phyloP scores from a whole-genome alignment of 2,888 invertebrate species.

The Bombylius discolor region DNA sequence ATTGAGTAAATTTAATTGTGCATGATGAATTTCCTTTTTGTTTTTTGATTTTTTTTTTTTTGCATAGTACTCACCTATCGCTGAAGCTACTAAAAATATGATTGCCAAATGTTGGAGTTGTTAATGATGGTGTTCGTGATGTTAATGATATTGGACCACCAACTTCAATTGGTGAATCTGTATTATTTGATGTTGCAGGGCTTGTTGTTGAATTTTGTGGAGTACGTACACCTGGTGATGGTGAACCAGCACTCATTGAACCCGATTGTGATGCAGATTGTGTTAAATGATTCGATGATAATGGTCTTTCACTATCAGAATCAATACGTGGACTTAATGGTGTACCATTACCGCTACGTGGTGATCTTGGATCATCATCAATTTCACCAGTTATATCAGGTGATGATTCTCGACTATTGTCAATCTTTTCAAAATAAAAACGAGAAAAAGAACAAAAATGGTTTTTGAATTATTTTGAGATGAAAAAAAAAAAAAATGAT shows the following conservation, averaged over 20 bases:
- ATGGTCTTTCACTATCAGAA: constrained; percentile 34
- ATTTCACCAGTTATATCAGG: constrained; percentile 38
- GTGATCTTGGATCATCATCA: constrained; percentile 32
- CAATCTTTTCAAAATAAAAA: constrained; percentile 20
- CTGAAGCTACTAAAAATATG: constrained; percentile 51
- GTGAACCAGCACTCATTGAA: constrained; percentile 38
- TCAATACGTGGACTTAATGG: constrained; percentile 31
- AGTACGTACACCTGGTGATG: constrained; percentile 33
- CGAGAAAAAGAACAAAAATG: not conserved
- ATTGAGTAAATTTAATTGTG: too few relatives aligned
- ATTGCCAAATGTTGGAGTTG: constrained; percentile 48
- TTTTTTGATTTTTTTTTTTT: not conserved
- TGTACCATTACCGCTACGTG: constrained; percentile 29
- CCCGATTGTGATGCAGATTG: constrained; percentile 38
- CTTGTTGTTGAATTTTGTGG: constrained; percentile 38
- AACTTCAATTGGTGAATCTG: constrained; percentile 45
- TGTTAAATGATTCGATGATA: constrained; percentile 33
- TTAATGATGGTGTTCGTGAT: constrained; percentile 27
- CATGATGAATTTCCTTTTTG: too few relatives aligned
- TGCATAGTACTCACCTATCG: constrained; percentile 39
- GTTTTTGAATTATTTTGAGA: not conserved
- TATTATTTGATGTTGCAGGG: constrained; percentile 45
- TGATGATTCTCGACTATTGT: constrained; percentile 37
- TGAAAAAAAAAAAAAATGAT: not conserved
- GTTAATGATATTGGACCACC: constrained; percentile 36